Conservation (phyloP, 2,888 invertebrate genomes). For the Xanthostigma xanthostigma region DNA sequence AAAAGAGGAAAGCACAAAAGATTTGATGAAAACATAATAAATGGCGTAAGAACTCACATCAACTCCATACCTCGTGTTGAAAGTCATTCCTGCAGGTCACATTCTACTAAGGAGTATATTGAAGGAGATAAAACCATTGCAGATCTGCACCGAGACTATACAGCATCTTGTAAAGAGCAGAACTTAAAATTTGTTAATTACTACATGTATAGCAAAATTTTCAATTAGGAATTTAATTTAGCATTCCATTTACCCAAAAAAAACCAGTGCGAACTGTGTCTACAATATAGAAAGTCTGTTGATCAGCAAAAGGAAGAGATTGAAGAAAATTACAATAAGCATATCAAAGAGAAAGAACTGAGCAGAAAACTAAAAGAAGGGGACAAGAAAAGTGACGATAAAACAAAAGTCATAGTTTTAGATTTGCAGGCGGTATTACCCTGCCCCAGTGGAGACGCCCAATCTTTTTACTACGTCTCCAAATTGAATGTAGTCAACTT, state of each 20-base stretch:
- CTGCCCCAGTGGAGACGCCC: conserved; percentile 14
- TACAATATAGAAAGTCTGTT: background rate
- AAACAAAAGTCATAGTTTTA: conserved; percentile 12
- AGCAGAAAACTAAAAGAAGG: too few species aligned
- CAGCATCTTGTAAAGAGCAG: background rate
- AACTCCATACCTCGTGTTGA: conserved; percentile 11
- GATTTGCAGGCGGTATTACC: conserved; percentile 16
- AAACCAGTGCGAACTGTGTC: background rate
- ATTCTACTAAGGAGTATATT: conserved; percentile 9
- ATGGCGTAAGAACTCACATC: conserved; percentile 9
- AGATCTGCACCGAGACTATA: background rate
- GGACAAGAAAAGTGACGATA: conserved; percentile 14
- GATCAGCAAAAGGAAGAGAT: background rate
- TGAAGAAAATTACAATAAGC: conserved; percentile 9
- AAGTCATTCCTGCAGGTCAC: conserved; percentile 9
- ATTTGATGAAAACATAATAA: too few species aligned
- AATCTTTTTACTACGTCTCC: conserved; percentile 15
- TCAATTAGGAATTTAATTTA: background rate
- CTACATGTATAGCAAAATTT: background rate
- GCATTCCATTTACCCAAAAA: background rate
- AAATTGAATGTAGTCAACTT: conserved; percentile 14
- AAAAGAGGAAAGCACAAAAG: too few species aligned
- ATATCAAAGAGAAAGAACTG: conserved; percentile 13
- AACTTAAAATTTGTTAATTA: background rate
- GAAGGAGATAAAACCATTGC: conserved; percentile 5